These are phyloP conservation scores for Nesometra sesokonis DNA, from an alignment of 35 echinoderm and acorn worm species.

Conservation along the genomic window DNA sequence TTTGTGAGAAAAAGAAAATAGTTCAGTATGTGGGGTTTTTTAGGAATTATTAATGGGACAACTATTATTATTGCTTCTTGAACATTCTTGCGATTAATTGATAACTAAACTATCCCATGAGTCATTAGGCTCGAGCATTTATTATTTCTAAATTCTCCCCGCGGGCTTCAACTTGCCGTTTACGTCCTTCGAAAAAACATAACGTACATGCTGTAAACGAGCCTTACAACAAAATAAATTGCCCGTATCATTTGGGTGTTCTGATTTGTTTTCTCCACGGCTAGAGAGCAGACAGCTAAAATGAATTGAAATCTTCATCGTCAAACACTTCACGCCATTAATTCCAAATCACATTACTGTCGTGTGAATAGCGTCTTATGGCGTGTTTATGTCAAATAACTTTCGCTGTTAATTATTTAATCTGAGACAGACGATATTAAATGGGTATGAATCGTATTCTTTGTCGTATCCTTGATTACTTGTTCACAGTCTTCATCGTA, in stretches of 20 bases:
- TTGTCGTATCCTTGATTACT: background rate
- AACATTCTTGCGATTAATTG: background rate
- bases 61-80: no score
- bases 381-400: background rate
- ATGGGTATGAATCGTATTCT: background rate
- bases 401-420: background rate
- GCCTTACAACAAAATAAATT: background rate
- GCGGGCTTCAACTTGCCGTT: background rate
- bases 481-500: background rate
- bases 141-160: background rate
- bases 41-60: no score
- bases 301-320: background rate
- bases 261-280: background rate
- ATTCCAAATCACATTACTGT: background rate
- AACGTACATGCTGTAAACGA: background rate
- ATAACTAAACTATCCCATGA: background rate
- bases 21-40: no score
- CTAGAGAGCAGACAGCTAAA: background rate
- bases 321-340: background rate
- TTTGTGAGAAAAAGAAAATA: no score
- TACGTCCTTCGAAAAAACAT: background rate
- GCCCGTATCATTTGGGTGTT: background rate
- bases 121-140: background rate
- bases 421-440: background rate
- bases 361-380: no score